Evolutionary conservation across 2,113 vertebrate species (phyloP).

Genomic region (Cairina moschata): DNA sequence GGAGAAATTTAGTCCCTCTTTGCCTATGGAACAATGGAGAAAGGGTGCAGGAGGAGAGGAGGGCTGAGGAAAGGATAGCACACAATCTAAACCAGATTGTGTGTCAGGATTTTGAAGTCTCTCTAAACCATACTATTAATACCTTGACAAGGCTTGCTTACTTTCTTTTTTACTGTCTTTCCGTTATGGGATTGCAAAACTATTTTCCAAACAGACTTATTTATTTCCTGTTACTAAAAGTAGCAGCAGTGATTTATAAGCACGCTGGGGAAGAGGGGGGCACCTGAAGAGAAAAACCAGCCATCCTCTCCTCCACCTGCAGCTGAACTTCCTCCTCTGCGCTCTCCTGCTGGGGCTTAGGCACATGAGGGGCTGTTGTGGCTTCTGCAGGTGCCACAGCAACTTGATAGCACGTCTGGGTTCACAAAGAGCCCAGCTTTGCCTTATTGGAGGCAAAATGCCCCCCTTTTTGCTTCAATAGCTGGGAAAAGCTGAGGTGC

Average conservation of each 20-base stretch:
- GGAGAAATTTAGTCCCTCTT: neutral
- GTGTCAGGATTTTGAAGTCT: conserved; percentile 13
- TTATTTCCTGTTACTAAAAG: conserved; percentile 39
- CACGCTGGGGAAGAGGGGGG: neutral
- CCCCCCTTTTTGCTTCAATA: neutral
- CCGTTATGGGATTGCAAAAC: conserved; percentile 33
- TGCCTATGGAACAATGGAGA: conserved; percentile 1
- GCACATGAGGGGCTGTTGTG: neutral
- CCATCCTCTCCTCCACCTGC: neutral
- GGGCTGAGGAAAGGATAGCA: neutral
- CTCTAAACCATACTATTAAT: conserved; percentile 20
- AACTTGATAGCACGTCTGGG: neutral
- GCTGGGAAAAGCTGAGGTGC: neutral
- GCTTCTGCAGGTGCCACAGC: conserved; percentile 11
- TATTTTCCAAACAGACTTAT: conserved; percentile 13
- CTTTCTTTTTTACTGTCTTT: neutral
- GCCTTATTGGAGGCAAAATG: neutral
- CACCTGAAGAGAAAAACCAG: conserved; percentile 1
- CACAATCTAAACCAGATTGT: neutral
- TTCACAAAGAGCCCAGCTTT: neutral
- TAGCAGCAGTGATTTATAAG: conserved; percentile 40
- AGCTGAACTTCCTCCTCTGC: neutral
- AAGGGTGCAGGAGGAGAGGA: conserved; percentile 14
- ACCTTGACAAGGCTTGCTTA: neutral
- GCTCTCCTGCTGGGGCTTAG: neutral